Evolutionary conservation across 1,140 invertebrate species (phyloP).

Genomic region (Campoletis sonorensis): DNA sequence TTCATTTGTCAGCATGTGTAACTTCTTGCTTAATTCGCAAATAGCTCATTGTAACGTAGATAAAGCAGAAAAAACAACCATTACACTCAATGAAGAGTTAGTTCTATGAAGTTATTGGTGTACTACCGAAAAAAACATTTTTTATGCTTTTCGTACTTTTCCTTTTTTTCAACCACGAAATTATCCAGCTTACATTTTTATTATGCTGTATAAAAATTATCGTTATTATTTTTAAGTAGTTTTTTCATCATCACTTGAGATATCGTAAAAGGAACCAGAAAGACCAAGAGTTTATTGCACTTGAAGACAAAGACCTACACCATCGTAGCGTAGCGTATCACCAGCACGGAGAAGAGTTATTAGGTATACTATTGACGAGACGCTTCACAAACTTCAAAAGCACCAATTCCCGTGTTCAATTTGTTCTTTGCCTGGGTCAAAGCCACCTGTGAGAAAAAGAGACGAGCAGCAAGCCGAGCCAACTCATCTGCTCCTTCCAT

Average conservation of each 20-base stretch:
- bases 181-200: no score
- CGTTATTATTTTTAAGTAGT: no score
- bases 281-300: not conserved
- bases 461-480: slow-evolving; percentile 42
- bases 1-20: not conserved
- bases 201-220: no score
- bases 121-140: no score
- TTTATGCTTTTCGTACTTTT: no score
- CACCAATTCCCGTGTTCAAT: slow-evolving; percentile 73
- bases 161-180: no score
- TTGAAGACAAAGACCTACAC: not conserved
- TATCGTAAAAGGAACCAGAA: no score
- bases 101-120: no score
- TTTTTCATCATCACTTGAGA: no score
- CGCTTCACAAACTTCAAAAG: slow-evolving; percentile 71
- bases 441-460: slow-evolving; percentile 55
- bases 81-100: not conserved
- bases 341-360: slow-evolving; percentile 60
- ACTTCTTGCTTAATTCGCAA: not conserved
- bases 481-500: not conserved
- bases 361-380: slow-evolving; percentile 69
- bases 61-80: not conserved
- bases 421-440: slow-evolving; percentile 60
- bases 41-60: not conserved
- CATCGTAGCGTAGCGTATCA: not conserved